Evolutionary conservation across 2,113 vertebrate species (phyloP).

Genomic region (Nerophis ophidion): DNA sequence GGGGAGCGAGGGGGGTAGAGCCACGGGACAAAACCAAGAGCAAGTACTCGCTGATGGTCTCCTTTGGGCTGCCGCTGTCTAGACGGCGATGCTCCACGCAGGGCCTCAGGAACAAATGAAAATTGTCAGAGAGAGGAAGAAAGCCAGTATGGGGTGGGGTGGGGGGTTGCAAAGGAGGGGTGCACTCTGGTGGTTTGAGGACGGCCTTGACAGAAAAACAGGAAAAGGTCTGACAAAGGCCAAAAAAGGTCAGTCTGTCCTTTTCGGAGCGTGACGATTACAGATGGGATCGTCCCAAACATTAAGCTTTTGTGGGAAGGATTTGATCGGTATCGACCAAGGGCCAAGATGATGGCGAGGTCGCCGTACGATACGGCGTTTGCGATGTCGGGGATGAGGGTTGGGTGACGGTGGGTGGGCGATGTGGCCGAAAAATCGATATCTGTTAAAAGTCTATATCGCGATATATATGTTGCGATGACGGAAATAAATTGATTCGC

Average conservation of each 20-base stretch:
- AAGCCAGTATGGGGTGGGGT: slow-evolving; percentile 19
- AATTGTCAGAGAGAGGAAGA: slow-evolving; percentile 9
- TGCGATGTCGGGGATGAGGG: too few species aligned
- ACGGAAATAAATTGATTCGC: too few species aligned
- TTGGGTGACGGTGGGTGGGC: too few species aligned
- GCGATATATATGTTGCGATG: too few species aligned
- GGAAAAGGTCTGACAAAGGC: slow-evolving; percentile 21
- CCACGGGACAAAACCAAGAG: slow-evolving; percentile 50
- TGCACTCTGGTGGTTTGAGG: slow-evolving; percentile 34
- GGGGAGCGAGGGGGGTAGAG: background rate
- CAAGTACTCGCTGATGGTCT: slow-evolving; percentile 29
- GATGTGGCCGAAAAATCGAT: too few species aligned
- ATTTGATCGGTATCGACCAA: too few species aligned
- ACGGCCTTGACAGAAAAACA: slow-evolving; percentile 22
- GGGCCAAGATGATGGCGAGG: too few species aligned
- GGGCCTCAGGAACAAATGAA: slow-evolving; percentile 28
- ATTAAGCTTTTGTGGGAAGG: too few species aligned
- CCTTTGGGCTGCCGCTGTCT: slow-evolving; percentile 45
- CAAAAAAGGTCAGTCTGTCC: slow-evolving; percentile 30
- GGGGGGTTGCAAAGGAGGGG: slow-evolving; percentile 15
- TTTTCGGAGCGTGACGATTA: slow-evolving; percentile 23
- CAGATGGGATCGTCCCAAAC: background rate
- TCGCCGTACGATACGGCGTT: too few species aligned
- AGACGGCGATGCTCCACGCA: slow-evolving; percentile 48
- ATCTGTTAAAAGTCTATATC: too few species aligned